phyloP scores from a whole-genome alignment of 2,888 invertebrate species.

The Drosophila neutralis region DNA sequence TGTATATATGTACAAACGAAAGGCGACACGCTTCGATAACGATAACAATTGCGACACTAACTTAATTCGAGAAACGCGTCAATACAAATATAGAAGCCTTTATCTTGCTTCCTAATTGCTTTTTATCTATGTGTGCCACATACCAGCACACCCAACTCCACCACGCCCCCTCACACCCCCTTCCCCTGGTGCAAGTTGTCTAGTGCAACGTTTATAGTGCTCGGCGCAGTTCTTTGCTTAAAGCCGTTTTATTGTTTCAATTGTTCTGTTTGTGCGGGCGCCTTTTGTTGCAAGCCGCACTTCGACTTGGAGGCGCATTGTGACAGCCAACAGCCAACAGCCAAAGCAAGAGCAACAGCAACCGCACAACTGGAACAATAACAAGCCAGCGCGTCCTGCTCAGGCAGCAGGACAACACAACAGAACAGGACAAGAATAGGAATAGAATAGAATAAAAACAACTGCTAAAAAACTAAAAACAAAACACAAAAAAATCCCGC shows the following conservation, averaged over 20 bases:
- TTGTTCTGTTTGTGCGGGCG: conserved; percentile 65
- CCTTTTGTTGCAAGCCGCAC: conserved; percentile 63
- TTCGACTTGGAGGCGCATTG: conserved; percentile 68
- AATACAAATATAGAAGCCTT: conserved; percentile 2
- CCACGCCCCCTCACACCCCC: neutral
- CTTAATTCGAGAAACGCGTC: neutral
- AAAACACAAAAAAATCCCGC: conserved; percentile 16
- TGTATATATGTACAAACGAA: neutral
- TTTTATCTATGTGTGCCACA: conserved; percentile 18
- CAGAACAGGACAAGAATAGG: conserved; percentile 18
- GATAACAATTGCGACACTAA: conserved; percentile 4
- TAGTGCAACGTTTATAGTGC: conserved; percentile 4
- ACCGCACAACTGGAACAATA: conserved; percentile 32
- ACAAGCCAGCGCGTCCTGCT: conserved; percentile 43
- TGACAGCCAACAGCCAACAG: conserved; percentile 46
- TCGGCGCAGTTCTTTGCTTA: conserved; percentile 45
- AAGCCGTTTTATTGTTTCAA: conserved; percentile 80
- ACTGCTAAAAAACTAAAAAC: conserved; percentile 62
- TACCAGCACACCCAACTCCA: neutral
- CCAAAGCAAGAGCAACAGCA: conserved; percentile 42
- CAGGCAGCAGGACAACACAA: conserved; percentile 48
- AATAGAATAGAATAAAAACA: conserved; percentile 22
- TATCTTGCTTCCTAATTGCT: conserved; percentile 25
- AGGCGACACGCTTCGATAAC: neutral
- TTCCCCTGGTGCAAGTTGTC: neutral